Base-by-base conservation (phyloP, 1,140 invertebrate genomes). In the Macrostomum lignano region DNA sequence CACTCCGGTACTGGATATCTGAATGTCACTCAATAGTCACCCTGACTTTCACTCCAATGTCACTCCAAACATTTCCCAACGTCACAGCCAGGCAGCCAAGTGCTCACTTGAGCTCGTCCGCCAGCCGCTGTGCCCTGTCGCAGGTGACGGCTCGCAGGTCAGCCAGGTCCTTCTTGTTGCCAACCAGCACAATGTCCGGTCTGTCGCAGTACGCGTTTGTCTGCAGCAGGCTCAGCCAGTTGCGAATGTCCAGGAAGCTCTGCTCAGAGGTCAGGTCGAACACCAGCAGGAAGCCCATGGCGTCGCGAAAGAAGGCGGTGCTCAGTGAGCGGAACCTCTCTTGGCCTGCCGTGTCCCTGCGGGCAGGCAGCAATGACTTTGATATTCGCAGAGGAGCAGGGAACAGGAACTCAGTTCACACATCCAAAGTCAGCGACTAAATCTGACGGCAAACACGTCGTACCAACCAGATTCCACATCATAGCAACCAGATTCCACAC, bases 211-310 rank as follows among this genome's bases (percentile, higher is more conserved):
- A 78, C n/a, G 79, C 78, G 55, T 93, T 79, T 15, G 71, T 21
- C 26, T 21, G 71, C 23, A 93, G 60, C 54, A 93, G 79, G 40
- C 79, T 76, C 48, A 93, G 65, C 84, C 84, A 93, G 60, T 84
- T 81, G 47, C 75, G 67, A 26, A 86, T 75, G 66, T 88, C 79
- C 31, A 88, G 52, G 52, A 93, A 91, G 21, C 78, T 86, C 46
- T 77, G 72, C 60, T 91, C 79, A 63, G 73, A 88, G 35, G 81
- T 86, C 46, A 93, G 61, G 58, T 93, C 84, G 63, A 93, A 93
- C 23, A 93, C 64, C 6, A 93, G 62, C 31, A 93, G 64, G 55
- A 93, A 93, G 14, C 84, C 84, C 82, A 93, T 93, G 10, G 82
- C 77, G 65, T 91, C 82, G 37, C 84, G 67, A 61, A 88, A 91